Conservation (phyloP, 2,888 invertebrate genomes). For the Hedychridium roseum region DNA sequence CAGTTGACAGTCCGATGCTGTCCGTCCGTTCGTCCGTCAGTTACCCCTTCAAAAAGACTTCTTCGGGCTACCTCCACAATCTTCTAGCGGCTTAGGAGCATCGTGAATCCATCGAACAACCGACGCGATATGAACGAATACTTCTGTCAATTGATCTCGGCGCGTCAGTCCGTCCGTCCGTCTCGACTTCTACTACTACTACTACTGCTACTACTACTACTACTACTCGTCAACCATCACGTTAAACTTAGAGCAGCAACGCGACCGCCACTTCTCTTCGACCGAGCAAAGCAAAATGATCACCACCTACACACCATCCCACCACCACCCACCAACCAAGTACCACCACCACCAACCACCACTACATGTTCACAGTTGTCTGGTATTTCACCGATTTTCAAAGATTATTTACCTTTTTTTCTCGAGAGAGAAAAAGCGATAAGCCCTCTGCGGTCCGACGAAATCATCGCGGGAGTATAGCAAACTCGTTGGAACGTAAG, state of each 20-base stretch:
- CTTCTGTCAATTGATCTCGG: conserved; percentile 54
- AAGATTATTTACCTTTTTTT: conserved; percentile 50
- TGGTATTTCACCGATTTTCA: conserved; percentile 63
- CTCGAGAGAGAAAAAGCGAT: conserved; percentile 16
- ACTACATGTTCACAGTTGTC: conserved; percentile 63
- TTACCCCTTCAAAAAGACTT: conserved; percentile 53
- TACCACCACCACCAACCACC: conserved; percentile 58
- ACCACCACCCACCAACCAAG: conserved; percentile 61
- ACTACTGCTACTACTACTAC: conserved; percentile 52
- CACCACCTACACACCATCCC: conserved; percentile 63
- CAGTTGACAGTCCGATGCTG: conserved; percentile 55
- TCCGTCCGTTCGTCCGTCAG: conserved; percentile 45
- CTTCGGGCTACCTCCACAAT: conserved; percentile 55
- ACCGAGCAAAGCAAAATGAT: conserved; percentile 62
- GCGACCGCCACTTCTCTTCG: conserved; percentile 59
- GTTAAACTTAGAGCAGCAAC: conserved; percentile 55
- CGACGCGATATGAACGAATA: conserved; percentile 53
- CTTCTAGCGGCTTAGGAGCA: conserved; percentile 57
- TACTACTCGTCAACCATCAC: conserved; percentile 56
- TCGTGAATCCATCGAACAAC: conserved; percentile 53
- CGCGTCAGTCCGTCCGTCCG: conserved; percentile 56
- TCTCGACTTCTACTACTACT: conserved; percentile 52
- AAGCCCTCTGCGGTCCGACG: conserved; percentile 23
- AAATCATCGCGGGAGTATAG: no score
- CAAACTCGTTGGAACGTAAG: no score